Conservation (phyloP, 2,888 invertebrate species). For the Marronus borbonicus region DNA sequence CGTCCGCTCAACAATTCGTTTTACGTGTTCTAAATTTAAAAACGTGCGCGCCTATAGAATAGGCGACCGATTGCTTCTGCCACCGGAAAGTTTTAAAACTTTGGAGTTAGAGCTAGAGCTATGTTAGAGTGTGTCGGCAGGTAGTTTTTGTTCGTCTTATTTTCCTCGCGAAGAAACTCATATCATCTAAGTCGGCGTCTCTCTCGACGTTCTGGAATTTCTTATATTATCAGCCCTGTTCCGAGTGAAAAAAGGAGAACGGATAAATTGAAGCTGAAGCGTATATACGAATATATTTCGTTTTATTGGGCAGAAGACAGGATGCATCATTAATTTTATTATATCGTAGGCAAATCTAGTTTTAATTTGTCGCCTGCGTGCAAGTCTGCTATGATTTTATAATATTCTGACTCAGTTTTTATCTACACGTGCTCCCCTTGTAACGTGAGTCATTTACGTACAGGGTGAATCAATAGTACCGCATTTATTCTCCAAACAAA, state of each 20-base stretch:
- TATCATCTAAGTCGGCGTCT: slow-evolving; percentile 8
- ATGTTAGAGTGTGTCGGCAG: slow-evolving; percentile 10
- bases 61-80: slow-evolving; percentile 1
- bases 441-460: no score
- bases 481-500: no score
- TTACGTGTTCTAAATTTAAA: slow-evolving; percentile 9
- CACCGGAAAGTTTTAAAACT: slow-evolving; percentile 30
- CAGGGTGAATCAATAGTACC: no score
- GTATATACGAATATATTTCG: background rate
- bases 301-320: slow-evolving; percentile 14
- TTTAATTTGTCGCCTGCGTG: no score
- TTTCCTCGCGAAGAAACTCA: slow-evolving; percentile 17
- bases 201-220: slow-evolving; percentile 9
- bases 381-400: no score
- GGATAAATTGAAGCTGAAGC: no score
- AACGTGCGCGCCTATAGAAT: background rate
- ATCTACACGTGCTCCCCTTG: no score
- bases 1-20: background rate
- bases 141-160: slow-evolving; percentile 42
- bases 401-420: no score
- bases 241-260: no score
- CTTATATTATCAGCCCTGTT: background rate
- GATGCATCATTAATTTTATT: slow-evolving; percentile 15
- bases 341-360: background rate
- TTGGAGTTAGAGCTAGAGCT: background rate